Base-by-base conservation (phyloP, 2,797 vertebrate species). In the Rhincodon typus region DNA sequence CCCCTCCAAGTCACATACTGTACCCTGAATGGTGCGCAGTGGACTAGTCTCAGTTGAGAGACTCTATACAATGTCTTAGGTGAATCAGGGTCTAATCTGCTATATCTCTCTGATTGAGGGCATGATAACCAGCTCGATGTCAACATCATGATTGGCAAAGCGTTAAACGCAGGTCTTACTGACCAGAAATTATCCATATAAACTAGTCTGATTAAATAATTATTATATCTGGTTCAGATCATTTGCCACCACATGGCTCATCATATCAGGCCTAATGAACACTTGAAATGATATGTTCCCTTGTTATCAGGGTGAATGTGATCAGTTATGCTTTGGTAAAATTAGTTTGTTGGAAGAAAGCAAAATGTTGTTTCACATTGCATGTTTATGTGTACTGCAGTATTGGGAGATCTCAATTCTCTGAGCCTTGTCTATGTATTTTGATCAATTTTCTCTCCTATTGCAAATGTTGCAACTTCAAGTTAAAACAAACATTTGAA, bases 31-130 rank as follows among this genome's bases (percentile, higher is more conserved):
- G n/a, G 70, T 74, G 70, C 46, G 30, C 46, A 50, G 94, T 53
- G 67, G 77, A 77, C 46, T 5, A 10, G 42, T 57, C 25, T 1
- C 0, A 46, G 50, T 53, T 53, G 30, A 27, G 70, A 95, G 17
- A n/a, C 46, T 74, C 46, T 17, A 21, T 34, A 95, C 46, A 95
- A 77, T 74, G 30, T 74, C 13, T 74, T 46, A 50, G 67, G 69
- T 27, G 46, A 53, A 72, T 74, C 70, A 94, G 67, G 50, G 72
- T 50, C 10, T 72, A 94, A 70, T 72, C 67, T 74, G 46, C 4
- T 70, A 50, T 23, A 94, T 72, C 42, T 94, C 69, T 74, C 94
- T 70, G 94, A 94, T 94, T 94, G 69, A 94, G 69, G 94, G 69
- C 94, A 50, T 30, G 94, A 94, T 94, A 94, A 72, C 67, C 93